Conservation (phyloP, 2,888 invertebrate species). For the Phorcus lineatus region DNA sequence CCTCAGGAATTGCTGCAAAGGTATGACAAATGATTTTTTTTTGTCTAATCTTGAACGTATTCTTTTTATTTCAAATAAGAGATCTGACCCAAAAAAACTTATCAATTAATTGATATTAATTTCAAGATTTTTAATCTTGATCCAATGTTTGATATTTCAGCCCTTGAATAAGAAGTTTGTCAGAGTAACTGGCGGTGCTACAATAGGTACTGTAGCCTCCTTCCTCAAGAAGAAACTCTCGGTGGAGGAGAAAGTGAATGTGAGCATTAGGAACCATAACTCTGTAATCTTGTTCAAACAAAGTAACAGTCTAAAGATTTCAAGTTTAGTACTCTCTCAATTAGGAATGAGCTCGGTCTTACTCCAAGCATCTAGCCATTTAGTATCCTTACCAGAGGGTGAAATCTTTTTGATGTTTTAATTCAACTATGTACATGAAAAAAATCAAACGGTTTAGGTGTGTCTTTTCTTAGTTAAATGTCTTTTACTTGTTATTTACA, state of each 20-base stretch:
- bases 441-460: too few species aligned
- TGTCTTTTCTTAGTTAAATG: too few species aligned
- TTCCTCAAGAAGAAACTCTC: constrained; percentile 59
- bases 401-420: too few species aligned
- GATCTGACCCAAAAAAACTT: background rate
- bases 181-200: constrained; percentile 57
- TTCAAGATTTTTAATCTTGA: background rate
- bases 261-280: constrained; percentile 33
- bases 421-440: too few species aligned
- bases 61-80: too few species aligned
- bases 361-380: too few species aligned
- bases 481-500: too few species aligned
- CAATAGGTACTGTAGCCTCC: constrained; percentile 52
- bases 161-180: constrained; percentile 61
- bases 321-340: too few species aligned
- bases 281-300: too few species aligned
- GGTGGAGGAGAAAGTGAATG: constrained; percentile 49
- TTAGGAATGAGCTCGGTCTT: too few species aligned
- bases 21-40: background rate
- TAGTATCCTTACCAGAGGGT: too few species aligned
- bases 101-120: background rate
- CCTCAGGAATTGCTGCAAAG: background rate
- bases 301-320: too few species aligned
- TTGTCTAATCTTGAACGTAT: background rate
- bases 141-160: constrained; percentile 26